Conservation (phyloP, 2,113 vertebrate species). For the Bubalus kerabau region DNA sequence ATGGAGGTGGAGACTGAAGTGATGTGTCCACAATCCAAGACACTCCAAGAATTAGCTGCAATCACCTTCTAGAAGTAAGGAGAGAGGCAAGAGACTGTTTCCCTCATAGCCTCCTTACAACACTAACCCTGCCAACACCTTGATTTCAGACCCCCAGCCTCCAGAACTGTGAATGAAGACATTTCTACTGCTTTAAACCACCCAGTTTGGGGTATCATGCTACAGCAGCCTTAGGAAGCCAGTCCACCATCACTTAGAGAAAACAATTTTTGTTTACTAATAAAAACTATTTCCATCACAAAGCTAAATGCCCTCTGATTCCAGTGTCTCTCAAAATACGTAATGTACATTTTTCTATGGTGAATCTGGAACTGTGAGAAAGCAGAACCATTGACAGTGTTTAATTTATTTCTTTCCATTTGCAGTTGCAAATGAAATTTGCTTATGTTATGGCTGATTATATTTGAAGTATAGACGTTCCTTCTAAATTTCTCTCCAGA, state of each 20-base stretch:
- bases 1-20: background rate
- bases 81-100: accelerated
- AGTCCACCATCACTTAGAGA: background rate
- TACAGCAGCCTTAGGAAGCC: background rate
- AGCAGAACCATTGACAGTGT: background rate
- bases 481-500: background rate
- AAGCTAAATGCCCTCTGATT: background rate
- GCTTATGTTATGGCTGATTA: background rate
- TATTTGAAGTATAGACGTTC: background rate
- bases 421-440: background rate
- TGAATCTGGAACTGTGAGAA: background rate
- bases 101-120: background rate
- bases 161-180: background rate
- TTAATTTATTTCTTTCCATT: background rate
- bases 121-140: background rate
- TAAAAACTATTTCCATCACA: background rate
- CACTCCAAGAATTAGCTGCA: too few species aligned
- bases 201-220: too few species aligned
- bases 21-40: background rate
- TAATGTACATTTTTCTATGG: background rate
- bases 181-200: background rate
- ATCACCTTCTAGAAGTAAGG: background rate
- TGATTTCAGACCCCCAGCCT: background rate
- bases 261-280: background rate
- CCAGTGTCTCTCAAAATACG: background rate